Evolutionary conservation across 1,140 invertebrate genomes (phyloP), one percentile per base, ranked within the genome.

Genomic region (Drosophila sturtevanti): DNA sequence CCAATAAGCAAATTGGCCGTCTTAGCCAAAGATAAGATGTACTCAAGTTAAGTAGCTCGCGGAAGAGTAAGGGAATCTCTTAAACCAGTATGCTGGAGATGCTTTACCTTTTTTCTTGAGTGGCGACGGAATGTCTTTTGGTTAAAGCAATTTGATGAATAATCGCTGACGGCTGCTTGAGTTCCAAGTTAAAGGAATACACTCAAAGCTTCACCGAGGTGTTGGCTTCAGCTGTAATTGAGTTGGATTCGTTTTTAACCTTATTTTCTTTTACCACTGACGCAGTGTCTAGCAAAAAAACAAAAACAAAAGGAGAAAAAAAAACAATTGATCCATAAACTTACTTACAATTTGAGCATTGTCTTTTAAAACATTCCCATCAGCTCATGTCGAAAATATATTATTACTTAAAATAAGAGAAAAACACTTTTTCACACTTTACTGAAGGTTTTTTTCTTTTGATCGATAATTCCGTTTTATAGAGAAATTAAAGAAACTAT

Each of bases 51-150:
- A 60, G 18, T n/a, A 38, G 31, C 16, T 22, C 18, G 21, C 24
- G 27, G 31, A n/a, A 37, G 31, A 21, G 38, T 41, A 22, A 44
- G 60, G 60, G 31, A 51, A 48, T 48, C 22, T 21, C 11, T 18
- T 18, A 35, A 54, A 68, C 51, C 41, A 31, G 31, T 55, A 38
- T 41, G 10, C 22, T 24, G 22, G 24, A 41, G 37, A 48, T 34
- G n/a, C 14, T 31, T 38, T 41, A 18, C 21, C 54, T 72, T 41
- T 56, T 54, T 51, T 63, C 48, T 55, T 65, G 61, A 77, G 70
- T 77, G 74, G 74, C 74, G 74, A 77, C 70, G 58, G 61, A 73
- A 77, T 73, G 74, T 77, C 74, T 73, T 77, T 77, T 56, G 70
- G 71, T 68, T 77, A 72, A 77, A 77, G 70, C 70, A 73, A 69